These are phyloP conservation scores for Lagothrix lagotricha DNA, from an alignment of 2,797 vertebrate species.

Conservation along the genomic window DNA sequence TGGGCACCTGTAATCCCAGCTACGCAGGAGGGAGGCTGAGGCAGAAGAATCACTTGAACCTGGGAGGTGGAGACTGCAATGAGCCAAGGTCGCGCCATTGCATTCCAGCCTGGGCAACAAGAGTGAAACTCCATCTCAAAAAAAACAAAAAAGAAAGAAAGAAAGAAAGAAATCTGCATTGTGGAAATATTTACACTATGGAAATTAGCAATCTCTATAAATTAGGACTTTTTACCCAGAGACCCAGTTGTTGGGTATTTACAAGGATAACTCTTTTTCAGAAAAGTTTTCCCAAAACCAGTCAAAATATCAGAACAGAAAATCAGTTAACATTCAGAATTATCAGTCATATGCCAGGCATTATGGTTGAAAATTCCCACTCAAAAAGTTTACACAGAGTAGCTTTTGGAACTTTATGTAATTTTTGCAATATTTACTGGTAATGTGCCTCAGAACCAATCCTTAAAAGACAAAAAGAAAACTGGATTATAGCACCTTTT, in stretches of 20 bases:
- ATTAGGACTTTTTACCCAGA: background rate
- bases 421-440: background rate
- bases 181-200: background rate
- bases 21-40: background rate
- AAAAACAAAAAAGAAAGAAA: too few relatives aligned
- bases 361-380: background rate
- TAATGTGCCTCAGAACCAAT: background rate
- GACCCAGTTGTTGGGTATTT: background rate
- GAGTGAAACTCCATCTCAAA: background rate
- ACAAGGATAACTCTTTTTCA: background rate
- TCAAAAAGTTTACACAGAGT: background rate
- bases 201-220: background rate
- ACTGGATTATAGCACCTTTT: background rate
- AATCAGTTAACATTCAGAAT: background rate
- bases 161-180: background rate
- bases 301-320: constrained; percentile 4
- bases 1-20: background rate
- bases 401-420: background rate
- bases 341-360: background rate
- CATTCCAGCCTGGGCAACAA: background rate
- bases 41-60: background rate
- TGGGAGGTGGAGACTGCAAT: background rate
- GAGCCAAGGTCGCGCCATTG: background rate
- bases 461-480: constrained; percentile 2
- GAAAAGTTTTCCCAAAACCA: background rate